A percentile compares a stretch with the other conserved stretches of the same genome.
Evolutionary conservation across 1,140 invertebrate genomes (phyloP).

Genomic region (Agraylea sexmaculata): DNA sequence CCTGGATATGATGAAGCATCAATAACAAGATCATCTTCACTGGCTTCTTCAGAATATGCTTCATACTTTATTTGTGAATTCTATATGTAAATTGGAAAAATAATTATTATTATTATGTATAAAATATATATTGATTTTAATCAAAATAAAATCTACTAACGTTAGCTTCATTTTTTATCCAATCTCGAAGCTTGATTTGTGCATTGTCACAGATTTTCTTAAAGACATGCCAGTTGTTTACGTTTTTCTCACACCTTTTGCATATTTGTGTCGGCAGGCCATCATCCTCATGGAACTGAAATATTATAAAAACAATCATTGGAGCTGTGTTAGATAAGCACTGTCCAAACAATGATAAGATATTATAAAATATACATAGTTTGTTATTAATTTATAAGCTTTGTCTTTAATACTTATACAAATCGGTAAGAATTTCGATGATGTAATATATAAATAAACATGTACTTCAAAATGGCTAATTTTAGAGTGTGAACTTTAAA

Average conservation of each 20-base stretch:
- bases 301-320: conserved; percentile 14
- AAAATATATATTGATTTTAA: conserved; percentile 4
- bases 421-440: too few relatives aligned
- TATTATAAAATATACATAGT: too few relatives aligned
- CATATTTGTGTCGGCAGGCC: conserved; percentile 43
- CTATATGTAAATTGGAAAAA: conserved; percentile 14
- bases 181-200: conserved; percentile 41
- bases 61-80: conserved; percentile 36
- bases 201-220: conserved; percentile 41
- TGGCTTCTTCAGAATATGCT: conserved; percentile 33
- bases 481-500: too few relatives aligned
- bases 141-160: conserved; percentile 10
- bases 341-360: not conserved
- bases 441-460: too few relatives aligned
- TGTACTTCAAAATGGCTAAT: too few relatives aligned
- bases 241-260: conserved; percentile 41
- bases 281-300: conserved; percentile 43
- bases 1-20: conserved; percentile 37
- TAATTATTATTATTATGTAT: not conserved
- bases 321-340: not conserved
- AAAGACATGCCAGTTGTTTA: conserved; percentile 43
- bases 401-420: too few relatives aligned
- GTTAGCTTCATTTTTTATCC: conserved; percentile 36
- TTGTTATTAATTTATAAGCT: too few relatives aligned
- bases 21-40: conserved; percentile 40